These are phyloP conservation scores for Pegea sp. DNA, from an alignment of 23 tunicate genomes.

Conservation along the genomic window DNA sequence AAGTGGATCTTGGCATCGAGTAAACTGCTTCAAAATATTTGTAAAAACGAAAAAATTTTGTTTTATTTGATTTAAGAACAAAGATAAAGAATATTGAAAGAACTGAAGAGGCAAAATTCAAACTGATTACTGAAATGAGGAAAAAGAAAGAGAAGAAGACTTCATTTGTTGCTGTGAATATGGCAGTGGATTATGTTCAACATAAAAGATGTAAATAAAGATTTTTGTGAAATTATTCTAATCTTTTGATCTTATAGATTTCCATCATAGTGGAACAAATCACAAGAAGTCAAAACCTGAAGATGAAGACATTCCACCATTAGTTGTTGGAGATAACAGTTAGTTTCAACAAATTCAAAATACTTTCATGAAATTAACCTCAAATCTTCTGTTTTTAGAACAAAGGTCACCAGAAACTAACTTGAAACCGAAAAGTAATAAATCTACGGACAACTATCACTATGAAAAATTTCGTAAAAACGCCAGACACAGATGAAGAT, in stretches of 20 bases:
- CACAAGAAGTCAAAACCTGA: conserved; percentile 20
- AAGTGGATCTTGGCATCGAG: conserved; percentile 86
- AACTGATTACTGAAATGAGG: conserved; percentile 29
- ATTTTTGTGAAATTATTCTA: too few species aligned
- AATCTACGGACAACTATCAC: conserved; percentile 62
- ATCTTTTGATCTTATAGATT: too few species aligned
- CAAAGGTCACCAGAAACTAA: too few species aligned
- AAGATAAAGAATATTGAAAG: conserved; percentile 90
- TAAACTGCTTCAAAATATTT: conserved; percentile 1
- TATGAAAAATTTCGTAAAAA: conserved; percentile 73
- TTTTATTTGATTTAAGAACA: conserved; percentile 1
- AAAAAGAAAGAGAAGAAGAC: conserved; percentile 39
- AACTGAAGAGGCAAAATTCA: conserved; percentile 80
- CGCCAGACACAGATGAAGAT: conserved; percentile 5
- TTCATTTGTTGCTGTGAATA: conserved; percentile 64
- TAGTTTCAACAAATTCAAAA: too few species aligned
- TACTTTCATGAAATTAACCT: not conserved
- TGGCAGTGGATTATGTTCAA: conserved; percentile 89
- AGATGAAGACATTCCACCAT: conserved; percentile 12
- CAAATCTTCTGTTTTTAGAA: too few species aligned
- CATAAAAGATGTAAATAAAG: conserved; percentile 50
- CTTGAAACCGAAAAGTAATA: conserved; percentile 17
- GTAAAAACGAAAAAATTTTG: not conserved
- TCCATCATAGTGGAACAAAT: too few species aligned
- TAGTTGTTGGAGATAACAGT: conserved; percentile 71